phyloP scores from a whole-genome alignment of 2,888 invertebrate species.

The Polydrusus cervinus region DNA sequence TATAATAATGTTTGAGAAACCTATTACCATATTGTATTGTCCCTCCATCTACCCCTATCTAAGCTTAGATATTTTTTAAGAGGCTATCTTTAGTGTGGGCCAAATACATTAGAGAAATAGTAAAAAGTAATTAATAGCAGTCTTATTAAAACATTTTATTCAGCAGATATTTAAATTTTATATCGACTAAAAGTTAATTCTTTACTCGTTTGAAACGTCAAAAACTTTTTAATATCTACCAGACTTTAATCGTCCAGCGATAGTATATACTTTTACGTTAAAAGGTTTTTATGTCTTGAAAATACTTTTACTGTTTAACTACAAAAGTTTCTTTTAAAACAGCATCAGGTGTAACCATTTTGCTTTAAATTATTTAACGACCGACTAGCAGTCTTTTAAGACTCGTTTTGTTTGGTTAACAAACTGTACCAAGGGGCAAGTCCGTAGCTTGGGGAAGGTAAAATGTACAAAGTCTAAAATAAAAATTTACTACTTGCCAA shows the following conservation, averaged over 20 bases:
- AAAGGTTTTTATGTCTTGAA: slow-evolving; percentile 3
- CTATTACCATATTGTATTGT: too few relatives aligned
- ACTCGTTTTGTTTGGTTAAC: too few relatives aligned
- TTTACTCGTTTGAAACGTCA: background rate
- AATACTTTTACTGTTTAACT: background rate
- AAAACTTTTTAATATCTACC: background rate
- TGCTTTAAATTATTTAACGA: background rate
- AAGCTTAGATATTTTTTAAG: too few relatives aligned
- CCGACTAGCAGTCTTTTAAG: too few relatives aligned
- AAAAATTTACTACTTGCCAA: too few relatives aligned
- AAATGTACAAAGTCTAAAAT: too few relatives aligned
- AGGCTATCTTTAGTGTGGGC: too few relatives aligned
- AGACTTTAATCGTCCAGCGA: slow-evolving; percentile 10
- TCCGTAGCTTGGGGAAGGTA: too few relatives aligned
- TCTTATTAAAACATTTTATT: background rate
- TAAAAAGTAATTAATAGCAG: background rate
- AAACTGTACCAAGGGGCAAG: too few relatives aligned
- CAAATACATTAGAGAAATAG: too few relatives aligned
- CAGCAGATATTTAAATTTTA: slow-evolving; percentile 2
- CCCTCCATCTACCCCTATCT: too few relatives aligned
- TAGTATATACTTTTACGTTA: background rate
- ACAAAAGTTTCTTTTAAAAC: background rate
- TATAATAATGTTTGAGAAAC: too few relatives aligned
- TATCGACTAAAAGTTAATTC: background rate
- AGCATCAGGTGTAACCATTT: background rate